A percentile compares a stretch with the other conserved stretches of the same genome.
Evolutionary conservation across 2,888 invertebrate genomes (phyloP).

Genomic region (Atethmia centrago): DNA sequence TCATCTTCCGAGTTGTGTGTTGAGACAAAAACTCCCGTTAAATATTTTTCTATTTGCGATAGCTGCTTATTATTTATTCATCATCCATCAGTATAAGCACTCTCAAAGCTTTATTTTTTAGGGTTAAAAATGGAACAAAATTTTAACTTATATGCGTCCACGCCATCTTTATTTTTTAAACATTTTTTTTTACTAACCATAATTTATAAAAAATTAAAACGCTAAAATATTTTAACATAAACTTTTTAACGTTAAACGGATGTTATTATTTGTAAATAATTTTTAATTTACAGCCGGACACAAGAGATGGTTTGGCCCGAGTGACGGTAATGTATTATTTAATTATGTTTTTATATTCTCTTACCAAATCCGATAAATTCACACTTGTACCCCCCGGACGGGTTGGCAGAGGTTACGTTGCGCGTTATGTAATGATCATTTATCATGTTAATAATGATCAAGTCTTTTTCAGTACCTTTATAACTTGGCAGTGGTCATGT

Average conservation of each 20-base stretch:
- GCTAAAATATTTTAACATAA: neutral
- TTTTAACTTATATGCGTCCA: too few relatives aligned
- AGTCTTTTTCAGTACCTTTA: neutral
- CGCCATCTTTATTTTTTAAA: neutral
- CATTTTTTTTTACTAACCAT: neutral
- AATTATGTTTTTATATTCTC: too few relatives aligned
- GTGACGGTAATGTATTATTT: slow-evolving; percentile 69
- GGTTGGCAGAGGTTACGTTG: too few relatives aligned
- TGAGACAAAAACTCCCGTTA: too few relatives aligned
- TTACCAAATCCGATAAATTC: too few relatives aligned
- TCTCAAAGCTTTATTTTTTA: too few relatives aligned
- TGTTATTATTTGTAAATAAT: neutral
- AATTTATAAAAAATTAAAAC: neutral
- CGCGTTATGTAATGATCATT: neutral
- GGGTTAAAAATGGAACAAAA: too few relatives aligned
- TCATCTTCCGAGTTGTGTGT: too few relatives aligned
- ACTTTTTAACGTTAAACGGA: neutral
- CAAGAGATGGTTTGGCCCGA: slow-evolving; percentile 76
- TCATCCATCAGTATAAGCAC: too few relatives aligned
- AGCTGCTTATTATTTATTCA: too few relatives aligned
- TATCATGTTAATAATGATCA: neutral
- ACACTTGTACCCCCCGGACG: too few relatives aligned
- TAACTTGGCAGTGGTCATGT: neutral
- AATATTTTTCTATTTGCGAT: too few relatives aligned
- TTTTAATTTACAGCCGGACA: slow-evolving; percentile 68